Percentiles rank a stretch among this genome's conserved stretches.
These are phyloP conservation scores for Anniella stebbinsi DNA, from an alignment of 2,797 vertebrate species.

Conservation along the genomic window DNA sequence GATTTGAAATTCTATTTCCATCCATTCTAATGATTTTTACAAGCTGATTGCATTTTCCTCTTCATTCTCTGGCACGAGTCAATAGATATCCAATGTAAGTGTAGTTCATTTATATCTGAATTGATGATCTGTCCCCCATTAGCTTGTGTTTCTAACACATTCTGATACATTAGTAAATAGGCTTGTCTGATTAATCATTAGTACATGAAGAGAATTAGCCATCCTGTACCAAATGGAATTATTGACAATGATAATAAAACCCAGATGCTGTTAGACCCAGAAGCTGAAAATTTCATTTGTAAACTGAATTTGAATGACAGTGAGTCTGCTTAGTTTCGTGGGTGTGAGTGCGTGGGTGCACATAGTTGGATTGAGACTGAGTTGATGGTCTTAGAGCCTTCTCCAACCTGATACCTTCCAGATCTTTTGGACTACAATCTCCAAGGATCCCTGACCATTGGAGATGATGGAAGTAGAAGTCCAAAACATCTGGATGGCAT, in stretches of 20 bases:
- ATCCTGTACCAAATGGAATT: conserved; percentile 95
- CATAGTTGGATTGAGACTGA: background rate
- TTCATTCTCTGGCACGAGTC: conserved; percentile 96
- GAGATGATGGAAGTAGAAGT: too few species aligned
- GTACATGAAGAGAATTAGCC: conserved; percentile 88
- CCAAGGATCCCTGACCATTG: too few species aligned
- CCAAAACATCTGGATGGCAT: too few species aligned
- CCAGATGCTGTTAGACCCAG: conserved; percentile 74
- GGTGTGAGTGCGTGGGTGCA: too few species aligned
- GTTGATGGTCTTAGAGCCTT: too few species aligned
- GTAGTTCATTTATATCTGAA: conserved; percentile 99
- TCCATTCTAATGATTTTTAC: conserved; percentile 89
- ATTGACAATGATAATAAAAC: conserved; percentile 98
- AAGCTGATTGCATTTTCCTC: conserved; percentile 95
- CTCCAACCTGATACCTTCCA: too few species aligned
- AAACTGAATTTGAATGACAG: conserved; percentile 65
- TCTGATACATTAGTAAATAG: conserved; percentile 92
- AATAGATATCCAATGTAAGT: conserved; percentile 96
- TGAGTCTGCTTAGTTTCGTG: conserved; percentile 57
- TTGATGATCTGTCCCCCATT: conserved; percentile 99
- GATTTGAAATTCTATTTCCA: conserved; percentile 81
- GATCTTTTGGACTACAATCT: too few species aligned
- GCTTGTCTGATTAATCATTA: conserved; percentile 92
- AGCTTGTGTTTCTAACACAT: conserved; percentile 99
- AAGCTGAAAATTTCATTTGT: conserved; percentile 68